Percentiles rank a stretch among this genome's conserved stretches.
These are phyloP conservation scores for Coregonus ussuriensis DNA, from an alignment of 2,797 vertebrate genomes.

Conservation along the genomic window DNA sequence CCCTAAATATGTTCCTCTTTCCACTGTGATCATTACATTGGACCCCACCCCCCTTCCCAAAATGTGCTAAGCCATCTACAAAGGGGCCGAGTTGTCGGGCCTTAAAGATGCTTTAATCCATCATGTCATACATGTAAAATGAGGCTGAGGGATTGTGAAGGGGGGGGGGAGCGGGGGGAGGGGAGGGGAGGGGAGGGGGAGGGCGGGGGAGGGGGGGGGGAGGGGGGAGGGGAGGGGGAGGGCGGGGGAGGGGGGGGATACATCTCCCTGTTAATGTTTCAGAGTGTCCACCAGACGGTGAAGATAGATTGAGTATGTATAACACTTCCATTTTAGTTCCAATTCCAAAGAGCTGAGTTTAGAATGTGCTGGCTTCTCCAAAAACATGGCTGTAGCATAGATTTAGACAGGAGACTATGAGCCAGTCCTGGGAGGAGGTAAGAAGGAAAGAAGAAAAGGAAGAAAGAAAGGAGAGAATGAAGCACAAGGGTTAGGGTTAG, in stretches of 20 bases:
- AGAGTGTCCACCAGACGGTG: no score
- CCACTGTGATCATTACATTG: slow-evolving; percentile 17
- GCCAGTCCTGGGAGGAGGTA: no score
- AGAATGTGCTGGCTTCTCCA: no score
- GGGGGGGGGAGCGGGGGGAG: not conserved
- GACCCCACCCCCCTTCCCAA: not conserved
- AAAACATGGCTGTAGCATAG: not conserved
- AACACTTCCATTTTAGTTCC: not conserved
- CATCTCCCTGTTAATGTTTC: no score
- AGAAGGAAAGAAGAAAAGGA: no score
- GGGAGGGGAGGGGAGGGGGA: not conserved
- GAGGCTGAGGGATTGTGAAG: slow-evolving; percentile 14
- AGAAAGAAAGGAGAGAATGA: no score
- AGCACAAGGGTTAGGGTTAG: not conserved
- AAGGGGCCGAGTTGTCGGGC: slow-evolving; percentile 1
- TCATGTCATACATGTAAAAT: slow-evolving; percentile 30
- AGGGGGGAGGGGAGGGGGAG: not conserved
- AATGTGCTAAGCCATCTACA: slow-evolving; percentile 20
- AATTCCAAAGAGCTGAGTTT: not conserved
- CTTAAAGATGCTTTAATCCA: slow-evolving; percentile 30
- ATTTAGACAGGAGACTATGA: not conserved
- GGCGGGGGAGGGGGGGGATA: not conserved
- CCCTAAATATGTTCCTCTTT: slow-evolving; percentile 1
- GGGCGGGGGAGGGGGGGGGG: not conserved
- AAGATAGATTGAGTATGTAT: no score